Evolutionary conservation across 2,113 vertebrate species (phyloP).

Genomic region (Coptodon bakossiorum): DNA sequence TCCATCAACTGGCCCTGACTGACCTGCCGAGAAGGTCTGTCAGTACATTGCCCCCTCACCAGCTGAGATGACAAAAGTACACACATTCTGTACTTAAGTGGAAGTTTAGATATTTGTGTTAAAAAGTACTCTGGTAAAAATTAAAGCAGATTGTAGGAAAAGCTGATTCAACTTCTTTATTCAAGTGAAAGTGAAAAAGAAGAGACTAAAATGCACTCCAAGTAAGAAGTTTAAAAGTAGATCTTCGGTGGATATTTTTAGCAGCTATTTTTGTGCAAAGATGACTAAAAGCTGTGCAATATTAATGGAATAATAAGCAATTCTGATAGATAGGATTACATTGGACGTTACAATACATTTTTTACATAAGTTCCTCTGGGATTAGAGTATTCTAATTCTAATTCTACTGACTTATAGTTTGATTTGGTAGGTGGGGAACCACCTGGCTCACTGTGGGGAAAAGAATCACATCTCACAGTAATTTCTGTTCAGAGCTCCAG

Average conservation of each 20-base stretch:
- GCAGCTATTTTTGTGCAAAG: background rate
- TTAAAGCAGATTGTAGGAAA: fast-evolving
- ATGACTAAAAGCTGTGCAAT: background rate
- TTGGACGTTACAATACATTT: background rate
- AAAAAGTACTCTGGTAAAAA: background rate
- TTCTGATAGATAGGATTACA: background rate
- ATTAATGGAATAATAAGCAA: background rate
- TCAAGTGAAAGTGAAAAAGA: background rate
- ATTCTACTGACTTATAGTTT: background rate
- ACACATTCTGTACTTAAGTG: background rate
- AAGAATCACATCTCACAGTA: background rate
- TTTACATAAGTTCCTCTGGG: background rate
- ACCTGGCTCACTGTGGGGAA: background rate
- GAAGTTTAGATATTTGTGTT: background rate
- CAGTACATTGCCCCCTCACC: background rate
- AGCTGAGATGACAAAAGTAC: background rate
- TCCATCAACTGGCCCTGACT: background rate
- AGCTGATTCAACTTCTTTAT: background rate
- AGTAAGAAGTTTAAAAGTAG: background rate
- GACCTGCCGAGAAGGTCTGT: background rate
- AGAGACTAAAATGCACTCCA: background rate
- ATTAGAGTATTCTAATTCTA: background rate
- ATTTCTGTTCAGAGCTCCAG: background rate
- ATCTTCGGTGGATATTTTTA: background rate
- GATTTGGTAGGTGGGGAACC: background rate